phyloP scores from a whole-genome alignment of 1,140 invertebrate species.

The Pantala flavescens region DNA sequence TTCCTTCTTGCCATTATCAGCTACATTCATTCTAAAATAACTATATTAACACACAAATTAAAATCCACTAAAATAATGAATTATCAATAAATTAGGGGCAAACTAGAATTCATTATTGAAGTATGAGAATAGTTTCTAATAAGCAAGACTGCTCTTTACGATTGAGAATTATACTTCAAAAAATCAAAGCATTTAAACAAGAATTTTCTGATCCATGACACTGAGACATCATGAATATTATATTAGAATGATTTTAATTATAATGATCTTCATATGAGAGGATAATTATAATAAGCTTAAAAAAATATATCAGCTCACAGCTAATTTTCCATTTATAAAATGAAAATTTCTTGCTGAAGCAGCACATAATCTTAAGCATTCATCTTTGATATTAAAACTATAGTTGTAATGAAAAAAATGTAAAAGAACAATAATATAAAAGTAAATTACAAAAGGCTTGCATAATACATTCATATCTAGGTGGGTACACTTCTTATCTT shows the following conservation, averaged over 20 bases:
- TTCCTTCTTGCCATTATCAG: too few relatives aligned
- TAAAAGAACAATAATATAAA: not conserved
- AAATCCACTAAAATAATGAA: too few relatives aligned
- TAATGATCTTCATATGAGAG: not conserved
- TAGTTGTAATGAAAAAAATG: not conserved
- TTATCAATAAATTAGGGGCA: too few relatives aligned
- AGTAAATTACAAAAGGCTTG: not conserved
- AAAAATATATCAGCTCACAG: not conserved
- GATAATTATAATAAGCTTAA: not conserved
- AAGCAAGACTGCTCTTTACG: not conserved
- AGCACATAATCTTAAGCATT: not conserved
- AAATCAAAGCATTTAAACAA: not conserved
- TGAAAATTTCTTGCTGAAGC: not conserved
- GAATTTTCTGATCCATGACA: not conserved
- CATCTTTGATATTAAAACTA: not conserved
- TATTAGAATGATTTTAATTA: not conserved
- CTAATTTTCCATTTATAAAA: conserved; percentile 6
- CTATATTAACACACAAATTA: too few relatives aligned
- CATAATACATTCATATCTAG: not conserved
- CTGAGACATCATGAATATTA: not conserved
- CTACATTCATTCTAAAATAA: too few relatives aligned
- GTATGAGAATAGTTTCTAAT: too few relatives aligned
- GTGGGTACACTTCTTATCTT: not conserved
- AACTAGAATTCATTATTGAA: too few relatives aligned
- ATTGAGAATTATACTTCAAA: not conserved